Conservation (phyloP, 2,797 vertebrate species). For the Sciaenops ocellatus region DNA sequence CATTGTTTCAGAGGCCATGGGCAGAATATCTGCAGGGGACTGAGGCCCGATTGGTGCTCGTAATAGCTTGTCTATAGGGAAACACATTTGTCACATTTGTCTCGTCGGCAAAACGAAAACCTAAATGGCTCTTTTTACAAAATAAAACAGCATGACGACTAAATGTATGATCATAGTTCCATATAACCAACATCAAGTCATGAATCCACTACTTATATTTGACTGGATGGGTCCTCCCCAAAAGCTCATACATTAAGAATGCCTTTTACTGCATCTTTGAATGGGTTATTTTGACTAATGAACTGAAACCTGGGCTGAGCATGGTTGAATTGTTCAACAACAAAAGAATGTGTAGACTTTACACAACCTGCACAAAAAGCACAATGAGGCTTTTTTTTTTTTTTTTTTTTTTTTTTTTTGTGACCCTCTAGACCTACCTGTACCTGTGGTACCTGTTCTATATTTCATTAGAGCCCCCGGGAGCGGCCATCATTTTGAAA, state of each 20-base stretch:
- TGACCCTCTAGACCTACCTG: too few species aligned
- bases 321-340: background rate
- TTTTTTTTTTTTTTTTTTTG: too few species aligned
- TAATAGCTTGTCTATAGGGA: slow-evolving; percentile 74
- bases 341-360: background rate
- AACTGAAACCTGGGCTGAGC: background rate
- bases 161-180: slow-evolving; percentile 8
- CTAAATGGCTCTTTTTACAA: slow-evolving; percentile 43
- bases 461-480: too few species aligned
- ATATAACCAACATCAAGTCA: background rate
- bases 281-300: background rate
- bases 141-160: slow-evolving; percentile 29
- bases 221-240: background rate
- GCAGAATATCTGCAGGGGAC: slow-evolving; percentile 66
- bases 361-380: background rate
- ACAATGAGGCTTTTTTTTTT: background rate
- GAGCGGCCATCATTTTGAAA: too few species aligned
- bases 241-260: background rate
- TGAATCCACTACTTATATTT: background rate
- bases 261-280: background rate
- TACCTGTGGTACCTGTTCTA: too few species aligned
- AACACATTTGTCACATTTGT: slow-evolving; percentile 76
- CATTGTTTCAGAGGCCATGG: slow-evolving; percentile 76
- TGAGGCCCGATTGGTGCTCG: slow-evolving; percentile 57
- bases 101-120: slow-evolving; percentile 57